These are phyloP conservation scores for Podotricha telesiphe DNA, from an alignment of 2,888 invertebrate species.

Conservation along the genomic window DNA sequence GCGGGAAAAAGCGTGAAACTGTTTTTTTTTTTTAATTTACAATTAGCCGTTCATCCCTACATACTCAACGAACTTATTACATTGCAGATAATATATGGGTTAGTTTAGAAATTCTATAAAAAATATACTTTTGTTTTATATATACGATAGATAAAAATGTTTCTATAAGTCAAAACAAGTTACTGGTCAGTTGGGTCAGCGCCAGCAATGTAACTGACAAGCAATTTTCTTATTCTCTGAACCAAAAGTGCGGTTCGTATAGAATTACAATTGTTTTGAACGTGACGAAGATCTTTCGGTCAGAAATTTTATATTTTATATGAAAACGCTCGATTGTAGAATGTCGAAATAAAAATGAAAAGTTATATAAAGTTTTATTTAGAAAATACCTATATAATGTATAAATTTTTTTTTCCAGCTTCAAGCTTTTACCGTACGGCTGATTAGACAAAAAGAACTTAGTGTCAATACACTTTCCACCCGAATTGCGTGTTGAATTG, in stretches of 20 bases:
- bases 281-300: conserved; percentile 12
- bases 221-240: conserved; percentile 46
- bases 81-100: no score
- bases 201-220: conserved; percentile 46
- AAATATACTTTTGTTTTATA: background rate
- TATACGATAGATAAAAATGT: conserved; percentile 5
- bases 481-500: no score
- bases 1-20: no score
- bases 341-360: background rate
- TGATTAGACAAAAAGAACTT: no score
- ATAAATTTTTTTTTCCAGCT: no score
- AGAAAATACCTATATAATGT: no score
- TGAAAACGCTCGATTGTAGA: background rate
- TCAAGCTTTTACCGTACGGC: no score
- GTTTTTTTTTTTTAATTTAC: no score
- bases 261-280: conserved; percentile 35
- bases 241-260: conserved; percentile 39
- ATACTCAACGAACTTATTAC: no score
- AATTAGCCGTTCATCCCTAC: no score
- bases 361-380: background rate
- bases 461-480: no score
- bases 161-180: conserved; percentile 17
- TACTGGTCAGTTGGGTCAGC: conserved; percentile 42
- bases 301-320: conserved; percentile 12
- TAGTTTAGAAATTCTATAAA: no score